Percentiles rank a stretch among this genome's conserved stretches.
These are phyloP conservation scores for Chiloscyllium punctatum DNA, from an alignment of 2,797 vertebrate genomes.

Conservation along the genomic window DNA sequence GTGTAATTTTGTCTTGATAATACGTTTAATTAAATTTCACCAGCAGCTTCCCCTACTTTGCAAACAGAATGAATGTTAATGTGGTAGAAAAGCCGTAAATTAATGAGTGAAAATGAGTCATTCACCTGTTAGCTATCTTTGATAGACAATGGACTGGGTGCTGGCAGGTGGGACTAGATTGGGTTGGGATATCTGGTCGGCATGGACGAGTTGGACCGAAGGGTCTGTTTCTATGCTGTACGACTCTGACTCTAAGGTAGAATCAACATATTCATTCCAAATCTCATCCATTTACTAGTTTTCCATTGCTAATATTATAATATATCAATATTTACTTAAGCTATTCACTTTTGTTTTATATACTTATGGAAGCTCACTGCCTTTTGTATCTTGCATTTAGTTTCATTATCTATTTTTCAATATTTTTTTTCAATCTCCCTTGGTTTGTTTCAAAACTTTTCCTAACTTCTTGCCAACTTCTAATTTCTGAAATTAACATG, in stretches of 20 bases:
- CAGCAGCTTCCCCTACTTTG: neutral
- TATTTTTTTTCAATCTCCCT: neutral
- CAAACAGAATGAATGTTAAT: neutral
- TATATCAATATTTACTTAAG: neutral
- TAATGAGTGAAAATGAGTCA: neutral
- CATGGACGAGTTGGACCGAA: too few relatives aligned
- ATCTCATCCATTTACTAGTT: neutral
- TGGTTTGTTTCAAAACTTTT: neutral
- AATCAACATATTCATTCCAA: neutral
- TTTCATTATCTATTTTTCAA: neutral
- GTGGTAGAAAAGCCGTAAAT: neutral
- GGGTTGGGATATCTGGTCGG: too few relatives aligned
- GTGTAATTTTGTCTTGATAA: neutral
- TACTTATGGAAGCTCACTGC: neutral
- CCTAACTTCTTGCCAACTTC: neutral
- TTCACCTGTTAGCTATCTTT: neutral
- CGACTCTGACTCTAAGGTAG: neutral
- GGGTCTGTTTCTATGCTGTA: too few relatives aligned
- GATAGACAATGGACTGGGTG: neutral
- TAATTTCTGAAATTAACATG: neutral
- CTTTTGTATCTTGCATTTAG: neutral
- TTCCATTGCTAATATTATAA: neutral
- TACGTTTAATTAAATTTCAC: neutral
- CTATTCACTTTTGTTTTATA: neutral
- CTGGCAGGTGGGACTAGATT: too few relatives aligned